These are phyloP conservation scores for Aphidius colemani DNA, from an alignment of 2,888 invertebrate species.

Conservation along the genomic window DNA sequence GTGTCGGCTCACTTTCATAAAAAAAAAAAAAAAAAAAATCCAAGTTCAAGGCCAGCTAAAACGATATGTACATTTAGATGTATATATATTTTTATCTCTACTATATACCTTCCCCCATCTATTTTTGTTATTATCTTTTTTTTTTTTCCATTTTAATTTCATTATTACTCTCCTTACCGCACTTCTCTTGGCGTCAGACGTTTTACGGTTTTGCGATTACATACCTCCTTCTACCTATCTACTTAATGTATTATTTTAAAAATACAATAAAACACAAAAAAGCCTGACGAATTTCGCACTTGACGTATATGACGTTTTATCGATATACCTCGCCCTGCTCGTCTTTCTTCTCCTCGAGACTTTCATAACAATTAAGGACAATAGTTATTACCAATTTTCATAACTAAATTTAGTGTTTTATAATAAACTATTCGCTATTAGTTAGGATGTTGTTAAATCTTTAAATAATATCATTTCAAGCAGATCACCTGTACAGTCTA, in stretches of 20 bases:
- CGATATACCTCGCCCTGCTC: too few species aligned
- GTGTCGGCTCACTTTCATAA: slow-evolving; percentile 40
- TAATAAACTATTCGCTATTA: too few species aligned
- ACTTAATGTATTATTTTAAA: slow-evolving; percentile 12
- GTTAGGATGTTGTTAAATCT: too few species aligned
- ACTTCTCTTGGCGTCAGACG: too few species aligned
- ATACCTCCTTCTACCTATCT: slow-evolving; percentile 8
- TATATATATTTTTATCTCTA: slow-evolving; percentile 17
- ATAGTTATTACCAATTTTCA: too few species aligned
- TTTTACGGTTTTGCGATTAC: not conserved
- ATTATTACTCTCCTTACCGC: slow-evolving; percentile 20
- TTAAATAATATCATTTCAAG: too few species aligned
- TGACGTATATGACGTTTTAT: too few species aligned
- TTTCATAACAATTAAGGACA: too few species aligned
- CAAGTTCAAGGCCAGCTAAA: slow-evolving; percentile 57
- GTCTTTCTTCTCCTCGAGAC: too few species aligned
- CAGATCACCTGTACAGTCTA: too few species aligned
- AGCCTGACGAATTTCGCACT: too few species aligned
- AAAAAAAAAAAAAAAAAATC: slow-evolving; percentile 46
- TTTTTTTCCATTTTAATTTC: slow-evolving; percentile 19
- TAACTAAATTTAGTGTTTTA: too few species aligned
- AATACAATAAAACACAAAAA: slow-evolving; percentile 2
- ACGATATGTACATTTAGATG: slow-evolving; percentile 24
- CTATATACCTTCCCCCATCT: slow-evolving; percentile 7
- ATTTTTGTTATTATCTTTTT: slow-evolving; percentile 7